Conservation (phyloP, 2,888 invertebrate genomes). For the Lissonota sp. region DNA sequence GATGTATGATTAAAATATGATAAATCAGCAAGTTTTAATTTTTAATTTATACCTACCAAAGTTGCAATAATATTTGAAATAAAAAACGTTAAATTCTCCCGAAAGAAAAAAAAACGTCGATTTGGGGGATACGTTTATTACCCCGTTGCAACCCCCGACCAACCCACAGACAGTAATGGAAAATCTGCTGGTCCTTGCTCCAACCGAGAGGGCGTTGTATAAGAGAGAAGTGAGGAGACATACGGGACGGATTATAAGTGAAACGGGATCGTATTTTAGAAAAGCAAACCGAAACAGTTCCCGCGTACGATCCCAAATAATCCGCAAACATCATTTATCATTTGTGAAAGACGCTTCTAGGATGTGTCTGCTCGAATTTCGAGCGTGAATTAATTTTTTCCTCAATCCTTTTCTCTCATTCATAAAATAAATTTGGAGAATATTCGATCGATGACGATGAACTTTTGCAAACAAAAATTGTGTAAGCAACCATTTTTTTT, state of each 20-base stretch:
- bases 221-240: slow-evolving; percentile 53
- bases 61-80: background rate
- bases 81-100: background rate
- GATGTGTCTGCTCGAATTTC: background rate
- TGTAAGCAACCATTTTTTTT: no score
- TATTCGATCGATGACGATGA: no score
- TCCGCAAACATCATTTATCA: slow-evolving; percentile 82
- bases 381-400: no score
- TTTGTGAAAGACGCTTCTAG: slow-evolving; percentile 48
- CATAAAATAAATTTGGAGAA: no score
- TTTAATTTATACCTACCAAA: no score
- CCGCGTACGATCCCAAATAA: slow-evolving; percentile 73
- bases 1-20: no score
- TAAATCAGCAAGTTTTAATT: no score
- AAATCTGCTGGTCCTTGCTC: slow-evolving; percentile 43
- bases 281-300: slow-evolving; percentile 73
- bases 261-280: slow-evolving; percentile 71
- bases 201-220: slow-evolving; percentile 2
- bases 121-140: background rate
- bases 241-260: slow-evolving; percentile 67
- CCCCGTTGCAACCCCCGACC: background rate
- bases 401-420: no score
- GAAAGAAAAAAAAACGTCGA: background rate
- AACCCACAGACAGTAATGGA: slow-evolving; percentile 20
- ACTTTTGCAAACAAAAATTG: no score